Conservation (phyloP, 2,113 vertebrate genomes). For the Charadrius vociferus region DNA sequence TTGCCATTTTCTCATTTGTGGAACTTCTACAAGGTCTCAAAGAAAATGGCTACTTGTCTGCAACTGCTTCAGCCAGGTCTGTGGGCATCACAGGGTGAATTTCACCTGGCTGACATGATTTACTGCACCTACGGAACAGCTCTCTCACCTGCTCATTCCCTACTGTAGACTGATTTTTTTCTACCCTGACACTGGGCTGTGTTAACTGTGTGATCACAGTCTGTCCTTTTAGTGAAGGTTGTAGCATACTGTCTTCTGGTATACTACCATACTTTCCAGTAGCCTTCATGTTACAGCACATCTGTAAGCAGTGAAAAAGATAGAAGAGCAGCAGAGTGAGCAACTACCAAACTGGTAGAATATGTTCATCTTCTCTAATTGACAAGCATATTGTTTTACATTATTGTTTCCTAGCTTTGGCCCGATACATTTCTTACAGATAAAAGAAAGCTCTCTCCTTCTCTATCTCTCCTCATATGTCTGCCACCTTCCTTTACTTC, state of each 20-base stretch:
- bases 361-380: neutral
- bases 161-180: neutral
- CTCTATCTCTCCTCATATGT: neutral
- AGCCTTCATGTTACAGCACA: neutral
- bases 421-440: neutral
- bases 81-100: neutral
- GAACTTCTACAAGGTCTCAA: neutral
- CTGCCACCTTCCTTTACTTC: neutral
- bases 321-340: neutral
- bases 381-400: neutral
- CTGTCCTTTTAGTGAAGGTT: neutral
- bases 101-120: neutral
- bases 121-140: neutral
- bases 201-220: neutral
- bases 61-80: neutral
- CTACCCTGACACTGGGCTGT: neutral
- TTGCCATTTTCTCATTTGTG: neutral
- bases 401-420: neutral
- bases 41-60: neutral
- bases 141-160: neutral
- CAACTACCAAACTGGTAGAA: neutral
- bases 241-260: neutral
- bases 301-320: neutral
- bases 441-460: neutral
- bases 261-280: neutral